A percentile compares a stretch with the other conserved stretches of the same genome.
Evolutionary conservation across 2,113 vertebrate species (phyloP).

Genomic region (Dasypus novemcinctus): DNA sequence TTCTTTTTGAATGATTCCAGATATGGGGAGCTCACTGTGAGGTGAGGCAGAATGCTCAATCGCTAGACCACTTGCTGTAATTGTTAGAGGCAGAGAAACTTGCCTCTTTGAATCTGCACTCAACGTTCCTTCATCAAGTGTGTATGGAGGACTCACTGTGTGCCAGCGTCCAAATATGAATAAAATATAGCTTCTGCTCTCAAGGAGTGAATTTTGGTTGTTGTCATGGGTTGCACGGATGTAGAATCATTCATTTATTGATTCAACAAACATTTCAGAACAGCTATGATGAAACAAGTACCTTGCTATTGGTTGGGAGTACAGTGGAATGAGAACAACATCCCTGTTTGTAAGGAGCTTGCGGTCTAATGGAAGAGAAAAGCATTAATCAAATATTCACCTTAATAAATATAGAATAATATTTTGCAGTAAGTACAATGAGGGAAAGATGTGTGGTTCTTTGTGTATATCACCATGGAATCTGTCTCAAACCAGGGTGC

Average conservation of each 20-base stretch:
- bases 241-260: not conserved
- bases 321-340: not conserved
- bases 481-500: not conserved
- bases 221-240: not conserved
- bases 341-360: not conserved
- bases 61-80: not conserved
- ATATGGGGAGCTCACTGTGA: not conserved
- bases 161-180: not conserved
- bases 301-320: not conserved
- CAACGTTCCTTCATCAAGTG: not conserved
- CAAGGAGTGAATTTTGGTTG: not conserved
- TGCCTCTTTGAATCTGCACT: not conserved
- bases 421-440: not conserved
- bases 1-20: not conserved
- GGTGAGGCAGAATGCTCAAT: not conserved
- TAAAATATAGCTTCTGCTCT: not conserved
- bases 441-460: not conserved
- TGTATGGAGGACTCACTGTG: not conserved
- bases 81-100: not conserved
- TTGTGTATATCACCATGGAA: not conserved
- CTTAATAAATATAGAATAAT: not conserved
- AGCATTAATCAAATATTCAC: not conserved
- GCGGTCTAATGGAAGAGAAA: not conserved
- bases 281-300: not conserved
- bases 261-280: not conserved